These are phyloP conservation scores for Microcebus ravelobensis DNA, from an alignment of 2,113 vertebrate species.

Conservation along the genomic window DNA sequence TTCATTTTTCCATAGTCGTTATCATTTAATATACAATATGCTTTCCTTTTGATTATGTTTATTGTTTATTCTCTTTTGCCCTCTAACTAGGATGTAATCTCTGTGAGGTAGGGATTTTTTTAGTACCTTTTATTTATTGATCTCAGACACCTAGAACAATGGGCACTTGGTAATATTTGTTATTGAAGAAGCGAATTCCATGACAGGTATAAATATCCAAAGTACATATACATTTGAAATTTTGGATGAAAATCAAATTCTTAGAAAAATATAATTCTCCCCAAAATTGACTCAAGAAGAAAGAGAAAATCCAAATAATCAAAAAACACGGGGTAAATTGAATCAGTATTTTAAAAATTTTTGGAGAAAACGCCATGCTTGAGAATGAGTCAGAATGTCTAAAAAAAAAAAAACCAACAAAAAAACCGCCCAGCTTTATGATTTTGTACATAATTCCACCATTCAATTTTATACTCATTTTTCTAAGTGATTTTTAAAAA, in stretches of 20 bases:
- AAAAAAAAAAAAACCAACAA: too few species aligned
- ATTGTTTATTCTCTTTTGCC: background rate
- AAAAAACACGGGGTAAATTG: background rate
- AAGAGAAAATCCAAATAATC: background rate
- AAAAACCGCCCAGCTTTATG: background rate
- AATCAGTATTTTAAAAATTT: background rate
- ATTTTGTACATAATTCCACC: background rate
- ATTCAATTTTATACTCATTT: background rate
- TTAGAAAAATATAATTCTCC: background rate
- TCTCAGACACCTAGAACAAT: background rate
- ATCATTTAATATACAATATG: background rate
- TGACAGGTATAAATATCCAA: background rate
- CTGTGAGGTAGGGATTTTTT: background rate
- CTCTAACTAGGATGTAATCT: background rate
- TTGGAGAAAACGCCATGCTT: background rate
- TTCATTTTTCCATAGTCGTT: background rate
- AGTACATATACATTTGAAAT: background rate
- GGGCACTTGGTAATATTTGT: background rate
- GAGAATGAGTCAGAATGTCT: too few species aligned
- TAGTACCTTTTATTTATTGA: background rate
- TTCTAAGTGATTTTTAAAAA: background rate
- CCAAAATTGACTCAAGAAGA: background rate
- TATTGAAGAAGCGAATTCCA: background rate
- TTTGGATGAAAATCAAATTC: background rate
- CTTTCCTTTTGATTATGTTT: background rate